Base-by-base conservation (phyloP, 2,888 invertebrate species). In the Tanytarsus gracilentus region DNA sequence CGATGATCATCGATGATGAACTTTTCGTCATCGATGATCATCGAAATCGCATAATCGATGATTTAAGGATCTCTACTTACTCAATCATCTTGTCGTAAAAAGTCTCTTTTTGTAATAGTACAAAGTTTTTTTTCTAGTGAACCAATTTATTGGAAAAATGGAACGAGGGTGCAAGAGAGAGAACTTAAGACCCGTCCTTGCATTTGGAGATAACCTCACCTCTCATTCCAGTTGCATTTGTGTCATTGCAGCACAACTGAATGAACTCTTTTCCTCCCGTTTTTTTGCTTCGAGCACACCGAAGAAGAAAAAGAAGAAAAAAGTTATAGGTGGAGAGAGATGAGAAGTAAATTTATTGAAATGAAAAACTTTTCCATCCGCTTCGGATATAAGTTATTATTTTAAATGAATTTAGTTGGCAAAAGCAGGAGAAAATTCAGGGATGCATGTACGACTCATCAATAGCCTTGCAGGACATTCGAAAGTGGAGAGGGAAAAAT, bases 381-480 rank as follows among this genome's bases (percentile, higher is more conserved):
- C 36, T 14, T 11, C 23, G 44, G 18, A 44, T 44, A 44, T 44
- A 44, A 44, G 21, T 44, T 44, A 44, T 44, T 44, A 44, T 44
- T 44, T 44, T 44, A 44, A 44, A 44, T 44, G 44, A 44, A 44
- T 44, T 44, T 44, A 18, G 44, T 44, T 44, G 44, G 44, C 44
- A 44, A 18, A 44, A n/a, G n/a, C 18, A 18, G 23, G 44, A 11
- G 3, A 21, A 18, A 18, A n/a, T 18, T 44, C 23, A 11, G 23
- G 23, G 44, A 18, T 44, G 18, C 44, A 44, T 18, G 44, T 23
- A 23, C n/a, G n/a, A n/a, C 23, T 44, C 44, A 44, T 44, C 44
- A 44, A 44, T 44, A 44, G 23, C 23, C 44, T 44, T 36, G n/a
- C 33, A 14, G 1, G 2, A 2, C 30, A 11, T n/a, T 11, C 3